These are phyloP conservation scores for Parotocinclus haroldoi DNA, from an alignment of 2,797 vertebrate species.

Conservation along the genomic window DNA sequence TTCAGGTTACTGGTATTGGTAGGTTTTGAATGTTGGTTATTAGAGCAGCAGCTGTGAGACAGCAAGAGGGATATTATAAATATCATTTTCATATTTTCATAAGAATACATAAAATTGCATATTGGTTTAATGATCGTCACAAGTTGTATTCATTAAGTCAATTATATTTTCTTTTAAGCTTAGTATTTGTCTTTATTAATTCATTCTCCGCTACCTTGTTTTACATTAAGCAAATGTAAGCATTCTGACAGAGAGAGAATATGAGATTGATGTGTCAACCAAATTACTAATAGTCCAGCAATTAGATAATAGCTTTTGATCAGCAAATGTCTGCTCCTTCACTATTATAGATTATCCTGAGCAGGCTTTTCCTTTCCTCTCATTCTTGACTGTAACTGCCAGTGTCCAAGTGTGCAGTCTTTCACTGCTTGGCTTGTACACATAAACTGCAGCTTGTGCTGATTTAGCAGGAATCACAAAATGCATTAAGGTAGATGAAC, in stretches of 20 bases:
- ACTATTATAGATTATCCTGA: conserved; percentile 52
- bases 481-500: conserved; percentile 37
- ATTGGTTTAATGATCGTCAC: too few relatives aligned
- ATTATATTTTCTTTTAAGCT: too few relatives aligned
- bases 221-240: not conserved
- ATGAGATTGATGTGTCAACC: conserved; percentile 51
- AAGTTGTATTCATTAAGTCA: too few relatives aligned
- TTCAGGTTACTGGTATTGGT: too few relatives aligned
- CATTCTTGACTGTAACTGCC: conserved; percentile 19
- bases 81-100: too few relatives aligned
- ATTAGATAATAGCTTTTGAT: conserved; percentile 59
- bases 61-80: too few relatives aligned
- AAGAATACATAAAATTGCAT: too few relatives aligned
- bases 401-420: conserved; percentile 25
- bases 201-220: too few relatives aligned
- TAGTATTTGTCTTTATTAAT: not conserved
- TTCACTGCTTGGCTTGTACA: conserved; percentile 35
- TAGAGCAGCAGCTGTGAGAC: too few relatives aligned
- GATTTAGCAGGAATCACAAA: conserved; percentile 40
- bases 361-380: conserved; percentile 46
- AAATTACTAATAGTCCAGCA: conserved; percentile 52
- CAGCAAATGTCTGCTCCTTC: conserved; percentile 55
- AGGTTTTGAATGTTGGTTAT: too few relatives aligned
- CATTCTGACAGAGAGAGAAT: not conserved
- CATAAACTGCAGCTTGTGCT: conserved; percentile 33